Evolutionary conservation across 2,888 invertebrate species (phyloP), one percentile per base, ranked within the genome.

Genomic region (Troides aeacus): DNA sequence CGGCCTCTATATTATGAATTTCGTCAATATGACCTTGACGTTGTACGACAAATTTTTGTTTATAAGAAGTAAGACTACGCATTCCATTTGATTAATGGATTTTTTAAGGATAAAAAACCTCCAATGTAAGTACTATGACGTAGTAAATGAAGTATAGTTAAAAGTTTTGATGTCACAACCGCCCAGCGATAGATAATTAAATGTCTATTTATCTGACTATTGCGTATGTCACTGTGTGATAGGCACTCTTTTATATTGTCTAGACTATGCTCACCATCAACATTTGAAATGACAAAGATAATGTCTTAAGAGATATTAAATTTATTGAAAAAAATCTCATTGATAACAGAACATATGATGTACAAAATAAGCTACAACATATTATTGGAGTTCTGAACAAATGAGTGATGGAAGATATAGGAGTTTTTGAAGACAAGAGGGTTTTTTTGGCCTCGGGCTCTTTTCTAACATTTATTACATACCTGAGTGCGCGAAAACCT

Each of bases 151-250:
- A 63, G 62, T 60, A 63, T 68, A 46, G 61, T 68, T 57, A 59
- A 46, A 15, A 12, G 12, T 69, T 72, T 73, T 58, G 63, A 66
- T 74, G 73, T 80, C 71, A 83, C 74, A 81, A 83, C 73, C 66
- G 68, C 70, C 73, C 82, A 84, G 83, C 83, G 81, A 81, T 81
- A 82, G 82, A 76, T 86, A 84, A 87, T 88, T 85, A 84, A 80
- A 80, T 75, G 79, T 75, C 76, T 83, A 84, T 86, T 82, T 84
- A 81, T 79, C 75, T 75, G 76, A 72, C 74, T 79, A 80, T 82
- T 83, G 84, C 84, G 79, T 79, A 77, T 77, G 74, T 72, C 75
- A 83, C 84, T 81, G 80, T 78, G 77, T 76, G 82, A 77, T 75
- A 74, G 77, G 74, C 74, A 73, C 71, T 72, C 50, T 70, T 71